These are phyloP conservation scores for Amblyopsis rosae DNA, from an alignment of 2,113 vertebrate species.

Conservation along the genomic window DNA sequence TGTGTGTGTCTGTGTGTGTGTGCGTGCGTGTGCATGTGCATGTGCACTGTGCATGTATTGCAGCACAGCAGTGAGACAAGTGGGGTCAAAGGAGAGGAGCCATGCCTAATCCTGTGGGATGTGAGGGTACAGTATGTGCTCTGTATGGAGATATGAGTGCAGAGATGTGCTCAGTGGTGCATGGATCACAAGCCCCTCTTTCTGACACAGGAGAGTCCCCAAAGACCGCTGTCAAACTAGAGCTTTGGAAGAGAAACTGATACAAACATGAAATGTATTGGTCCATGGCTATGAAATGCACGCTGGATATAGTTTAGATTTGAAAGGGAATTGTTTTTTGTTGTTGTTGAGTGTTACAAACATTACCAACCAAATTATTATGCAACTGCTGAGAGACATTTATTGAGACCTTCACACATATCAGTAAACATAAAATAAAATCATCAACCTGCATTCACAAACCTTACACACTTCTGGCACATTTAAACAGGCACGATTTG, in stretches of 20 bases:
- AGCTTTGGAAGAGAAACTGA: conserved; percentile 40
- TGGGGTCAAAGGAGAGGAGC: conserved; percentile 69
- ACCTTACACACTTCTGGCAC: too few relatives aligned
- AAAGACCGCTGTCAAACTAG: conserved; percentile 59
- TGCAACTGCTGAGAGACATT: too few relatives aligned
- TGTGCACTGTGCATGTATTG: background rate
- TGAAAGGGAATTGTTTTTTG: background rate
- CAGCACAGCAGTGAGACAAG: conserved; percentile 23
- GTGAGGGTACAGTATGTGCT: conserved; percentile 63
- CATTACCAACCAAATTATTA: too few relatives aligned
- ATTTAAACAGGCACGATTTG: too few relatives aligned
- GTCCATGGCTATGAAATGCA: conserved; percentile 19
- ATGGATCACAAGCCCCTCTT: conserved; percentile 70
- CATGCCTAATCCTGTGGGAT: conserved; percentile 77
- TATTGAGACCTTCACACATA: too few relatives aligned
- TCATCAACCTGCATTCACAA: too few relatives aligned
- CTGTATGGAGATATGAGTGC: conserved; percentile 71
- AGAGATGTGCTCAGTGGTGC: conserved; percentile 71
- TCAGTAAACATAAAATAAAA: too few relatives aligned
- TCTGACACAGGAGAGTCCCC: conserved; percentile 68
- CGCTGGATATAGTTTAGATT: conserved; percentile 1
- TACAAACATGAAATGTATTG: conserved; percentile 10
- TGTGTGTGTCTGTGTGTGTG: conserved; percentile 14
- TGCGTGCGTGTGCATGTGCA: conserved; percentile 9
- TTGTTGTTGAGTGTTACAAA: too few relatives aligned